These are phyloP conservation scores for Metopolophium dirhodum DNA, from an alignment of 1,140 invertebrate species.

Conservation along the genomic window DNA sequence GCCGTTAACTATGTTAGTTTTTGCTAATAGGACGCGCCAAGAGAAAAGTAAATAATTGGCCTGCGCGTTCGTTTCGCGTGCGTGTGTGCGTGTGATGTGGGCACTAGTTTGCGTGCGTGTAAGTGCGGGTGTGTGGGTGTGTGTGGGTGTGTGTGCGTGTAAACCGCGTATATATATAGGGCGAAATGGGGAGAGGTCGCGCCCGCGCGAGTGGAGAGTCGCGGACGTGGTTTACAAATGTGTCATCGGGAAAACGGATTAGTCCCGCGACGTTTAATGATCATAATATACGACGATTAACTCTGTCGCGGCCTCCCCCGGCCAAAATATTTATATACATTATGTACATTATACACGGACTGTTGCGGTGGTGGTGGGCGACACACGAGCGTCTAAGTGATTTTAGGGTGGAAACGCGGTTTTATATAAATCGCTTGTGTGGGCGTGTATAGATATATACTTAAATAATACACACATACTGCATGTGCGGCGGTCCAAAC, in stretches of 20 bases:
- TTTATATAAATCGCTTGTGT: neutral
- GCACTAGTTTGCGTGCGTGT: neutral
- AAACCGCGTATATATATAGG: neutral
- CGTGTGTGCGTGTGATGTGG: neutral
- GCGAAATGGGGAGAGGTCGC: constrained; percentile 6
- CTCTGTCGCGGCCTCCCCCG: neutral
- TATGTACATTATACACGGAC: neutral
- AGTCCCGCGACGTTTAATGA: constrained; percentile 40
- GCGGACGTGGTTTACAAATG: neutral
- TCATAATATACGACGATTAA: constrained; percentile 22
- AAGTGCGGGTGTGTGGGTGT: neutral
- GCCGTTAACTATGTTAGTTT: constrained; percentile 51
- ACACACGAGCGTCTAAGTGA: constrained; percentile 15
- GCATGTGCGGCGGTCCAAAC: neutral
- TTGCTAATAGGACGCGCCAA: constrained; percentile 44
- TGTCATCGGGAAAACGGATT: constrained; percentile 38
- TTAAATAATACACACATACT: neutral
- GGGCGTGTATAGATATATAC: neutral
- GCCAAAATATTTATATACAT: constrained; percentile 4
- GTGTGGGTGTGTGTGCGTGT: neutral
- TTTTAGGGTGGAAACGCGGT: constrained; percentile 26
- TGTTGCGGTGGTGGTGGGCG: neutral
- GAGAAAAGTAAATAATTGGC: constrained; percentile 51
- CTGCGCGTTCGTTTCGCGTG: neutral
- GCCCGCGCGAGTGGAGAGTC: too few species aligned